These are phyloP conservation scores for Cliona cf. orientalis DNA, from an alignment of 37 sponge, comb jelly and placozoan species.

Conservation along the genomic window DNA sequence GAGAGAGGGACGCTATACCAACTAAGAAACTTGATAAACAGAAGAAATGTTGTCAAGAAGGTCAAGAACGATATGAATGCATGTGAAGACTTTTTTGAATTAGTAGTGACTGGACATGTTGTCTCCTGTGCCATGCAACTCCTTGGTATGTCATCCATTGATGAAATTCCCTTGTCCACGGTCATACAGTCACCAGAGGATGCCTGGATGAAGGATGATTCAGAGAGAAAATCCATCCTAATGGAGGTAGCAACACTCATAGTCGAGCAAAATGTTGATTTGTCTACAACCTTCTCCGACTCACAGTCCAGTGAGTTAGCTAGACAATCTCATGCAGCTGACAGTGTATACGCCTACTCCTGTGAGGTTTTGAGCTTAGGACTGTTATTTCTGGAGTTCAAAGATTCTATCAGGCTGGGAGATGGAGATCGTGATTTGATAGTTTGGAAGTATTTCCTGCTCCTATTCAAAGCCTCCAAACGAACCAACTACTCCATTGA, in stretches of 20 bases:
- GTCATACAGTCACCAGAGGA: constrained; percentile 1
- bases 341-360: constrained; percentile 3
- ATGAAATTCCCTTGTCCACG: neutral
- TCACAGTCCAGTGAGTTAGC: no score
- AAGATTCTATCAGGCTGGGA: no score
- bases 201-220: neutral
- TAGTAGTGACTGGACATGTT: constrained; percentile 1
- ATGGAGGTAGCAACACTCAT: no score
- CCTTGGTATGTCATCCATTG: neutral
- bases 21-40: constrained; percentile 19
- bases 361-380: constrained; percentile 8
- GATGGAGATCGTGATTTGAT: constrained; percentile 37
- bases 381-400: constrained; percentile 11
- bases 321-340: no score
- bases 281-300: no score
- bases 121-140: constrained; percentile 13
- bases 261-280: no score
- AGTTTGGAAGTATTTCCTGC: constrained; percentile 46
- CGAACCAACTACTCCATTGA: no score
- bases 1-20: constrained; percentile 45
- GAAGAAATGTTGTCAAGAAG: constrained; percentile 22
- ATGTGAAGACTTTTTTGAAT: constrained; percentile 47
- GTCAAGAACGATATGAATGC: constrained; percentile 29
- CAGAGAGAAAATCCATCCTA: neutral
- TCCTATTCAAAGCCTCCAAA: constrained; percentile 15